These are phyloP conservation scores for Exocentrus adspersus DNA, from an alignment of 2,888 invertebrate species.

Conservation along the genomic window DNA sequence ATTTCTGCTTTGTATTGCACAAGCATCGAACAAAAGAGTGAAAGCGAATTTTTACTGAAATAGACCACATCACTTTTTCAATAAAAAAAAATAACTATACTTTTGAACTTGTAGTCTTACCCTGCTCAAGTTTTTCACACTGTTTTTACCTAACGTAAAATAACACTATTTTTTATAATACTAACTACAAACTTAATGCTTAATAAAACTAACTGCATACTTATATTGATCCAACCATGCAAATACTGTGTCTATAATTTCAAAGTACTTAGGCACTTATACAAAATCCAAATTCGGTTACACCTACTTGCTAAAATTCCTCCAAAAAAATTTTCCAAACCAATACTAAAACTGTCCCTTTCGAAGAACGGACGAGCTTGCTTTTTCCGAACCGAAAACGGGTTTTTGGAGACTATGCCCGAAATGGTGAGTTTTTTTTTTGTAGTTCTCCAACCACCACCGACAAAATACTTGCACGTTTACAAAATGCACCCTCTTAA, in stretches of 20 bases:
- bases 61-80: too few species aligned
- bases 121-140: too few species aligned
- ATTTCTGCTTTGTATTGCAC: conserved; percentile 1
- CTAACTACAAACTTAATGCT: too few species aligned
- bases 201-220: too few species aligned
- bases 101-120: too few species aligned
- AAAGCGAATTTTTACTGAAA: not conserved
- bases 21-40: not conserved
- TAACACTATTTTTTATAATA: too few species aligned
- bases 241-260: too few species aligned
- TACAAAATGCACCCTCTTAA: conserved; percentile 16
- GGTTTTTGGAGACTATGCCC: conserved; percentile 47
- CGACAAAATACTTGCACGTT: conserved; percentile 34
- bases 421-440: conserved; percentile 46
- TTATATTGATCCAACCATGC: too few species aligned
- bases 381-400: conserved; percentile 43
- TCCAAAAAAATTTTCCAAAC: conserved; percentile 11
- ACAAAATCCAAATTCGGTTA: not conserved
- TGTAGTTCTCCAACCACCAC: conserved; percentile 33
- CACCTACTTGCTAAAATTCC: not conserved
- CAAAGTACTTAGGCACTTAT: not conserved
- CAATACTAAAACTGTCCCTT: conserved; percentile 31
- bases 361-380: conserved; percentile 41
- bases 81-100: too few species aligned
- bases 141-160: too few species aligned